Conservation (phyloP, 2,797 vertebrate genomes). For the Acrossocheilus wenchowensis region DNA sequence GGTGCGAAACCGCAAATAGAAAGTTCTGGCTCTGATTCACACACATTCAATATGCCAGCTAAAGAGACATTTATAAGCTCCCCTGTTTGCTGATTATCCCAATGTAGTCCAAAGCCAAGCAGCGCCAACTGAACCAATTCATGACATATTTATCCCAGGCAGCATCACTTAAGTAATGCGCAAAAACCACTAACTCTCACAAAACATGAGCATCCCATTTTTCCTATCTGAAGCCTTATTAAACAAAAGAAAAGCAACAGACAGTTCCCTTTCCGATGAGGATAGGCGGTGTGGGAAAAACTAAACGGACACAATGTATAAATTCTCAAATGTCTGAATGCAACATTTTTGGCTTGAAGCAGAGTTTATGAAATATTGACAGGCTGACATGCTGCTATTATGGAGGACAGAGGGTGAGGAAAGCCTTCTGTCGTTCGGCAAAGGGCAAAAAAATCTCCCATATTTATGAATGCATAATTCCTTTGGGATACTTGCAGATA, state of each 20-base stretch:
- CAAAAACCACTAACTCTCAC: background rate
- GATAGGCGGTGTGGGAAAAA: background rate
- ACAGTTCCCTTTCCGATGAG: conserved; percentile 7
- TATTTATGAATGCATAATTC: conserved; percentile 26
- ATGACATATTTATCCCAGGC: conserved; percentile 7
- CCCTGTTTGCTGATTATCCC: conserved; percentile 18
- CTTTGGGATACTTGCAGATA: conserved; percentile 31
- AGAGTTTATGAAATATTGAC: conserved; percentile 32
- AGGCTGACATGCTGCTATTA: conserved; percentile 34
- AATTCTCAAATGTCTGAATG: conserved; percentile 13
- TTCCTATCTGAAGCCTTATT: background rate
- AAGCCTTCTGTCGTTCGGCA: conserved; percentile 4
- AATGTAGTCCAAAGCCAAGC: conserved; percentile 7
- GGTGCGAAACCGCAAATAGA: conserved; percentile 44
- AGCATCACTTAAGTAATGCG: background rate
- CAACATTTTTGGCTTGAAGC: conserved; percentile 43
- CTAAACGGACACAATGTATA: background rate
- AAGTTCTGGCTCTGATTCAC: conserved; percentile 37
- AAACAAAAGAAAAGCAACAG: conserved; percentile 16
- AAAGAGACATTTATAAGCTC: conserved; percentile 28
- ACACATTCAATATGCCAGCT: conserved; percentile 42
- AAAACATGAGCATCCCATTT: background rate
- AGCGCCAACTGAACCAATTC: background rate
- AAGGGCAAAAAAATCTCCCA: background rate
- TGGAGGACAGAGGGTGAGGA: background rate